A percentile compares a stretch with the other conserved stretches of the same genome.
Conservation (phyloP, 2,113 vertebrate genomes). For the Sakesphorus luctuosus region DNA sequence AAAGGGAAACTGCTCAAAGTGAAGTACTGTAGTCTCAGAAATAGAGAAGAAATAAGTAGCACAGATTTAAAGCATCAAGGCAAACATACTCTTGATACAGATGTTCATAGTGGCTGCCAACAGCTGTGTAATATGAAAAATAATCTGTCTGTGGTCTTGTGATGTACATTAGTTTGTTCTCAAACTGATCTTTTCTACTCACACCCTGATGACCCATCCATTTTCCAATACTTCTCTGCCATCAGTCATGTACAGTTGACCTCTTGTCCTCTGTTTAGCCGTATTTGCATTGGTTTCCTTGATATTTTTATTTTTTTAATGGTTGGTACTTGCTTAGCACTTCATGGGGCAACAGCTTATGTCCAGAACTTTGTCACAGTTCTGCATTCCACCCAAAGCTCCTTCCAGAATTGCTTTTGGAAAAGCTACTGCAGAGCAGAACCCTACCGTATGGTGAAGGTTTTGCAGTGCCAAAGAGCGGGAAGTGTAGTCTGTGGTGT, state of each 20-base stretch:
- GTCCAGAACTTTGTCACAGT: background rate
- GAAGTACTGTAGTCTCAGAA: background rate
- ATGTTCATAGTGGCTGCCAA: background rate
- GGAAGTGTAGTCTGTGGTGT: accelerated
- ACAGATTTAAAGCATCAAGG: background rate
- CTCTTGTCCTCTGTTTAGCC: background rate
- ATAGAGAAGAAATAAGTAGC: background rate
- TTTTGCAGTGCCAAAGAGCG: background rate
- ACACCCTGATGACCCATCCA: background rate
- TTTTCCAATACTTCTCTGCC: background rate
- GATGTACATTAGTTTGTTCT: background rate
- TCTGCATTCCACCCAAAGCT: background rate
- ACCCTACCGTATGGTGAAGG: background rate
- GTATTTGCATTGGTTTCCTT: background rate
- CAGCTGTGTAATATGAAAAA: background rate
- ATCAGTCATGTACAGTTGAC: background rate
- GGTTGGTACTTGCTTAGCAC: background rate
- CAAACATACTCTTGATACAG: background rate
- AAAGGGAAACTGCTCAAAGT: background rate
- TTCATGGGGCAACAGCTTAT: background rate
- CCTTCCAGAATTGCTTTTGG: background rate
- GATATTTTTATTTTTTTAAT: background rate
- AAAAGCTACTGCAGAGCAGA: background rate
- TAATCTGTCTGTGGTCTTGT: background rate
- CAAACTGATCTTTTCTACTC: background rate